Conservation (phyloP, 2,797 vertebrate species). For the Megalops cyprinoides region DNA sequence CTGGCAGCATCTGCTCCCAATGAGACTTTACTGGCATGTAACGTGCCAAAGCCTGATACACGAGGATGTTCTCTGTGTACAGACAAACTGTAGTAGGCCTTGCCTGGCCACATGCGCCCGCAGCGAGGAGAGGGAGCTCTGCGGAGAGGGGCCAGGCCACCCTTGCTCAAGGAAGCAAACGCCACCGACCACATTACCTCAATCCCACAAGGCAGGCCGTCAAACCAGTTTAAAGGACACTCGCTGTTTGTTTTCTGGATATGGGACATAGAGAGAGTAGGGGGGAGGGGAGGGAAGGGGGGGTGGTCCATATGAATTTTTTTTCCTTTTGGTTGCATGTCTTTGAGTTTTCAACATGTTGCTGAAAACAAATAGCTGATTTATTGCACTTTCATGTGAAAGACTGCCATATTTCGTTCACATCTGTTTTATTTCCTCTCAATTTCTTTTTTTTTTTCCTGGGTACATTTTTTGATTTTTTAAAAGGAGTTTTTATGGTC, state of each 20-base stretch:
- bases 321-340: slow-evolving; percentile 24
- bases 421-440: slow-evolving; percentile 37
- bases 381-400: slow-evolving; percentile 37
- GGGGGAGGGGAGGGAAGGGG: slow-evolving; percentile 28
- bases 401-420: slow-evolving; percentile 31
- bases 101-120: slow-evolving; percentile 11
- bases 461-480: slow-evolving; percentile 20
- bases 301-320: slow-evolving; percentile 27
- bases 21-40: slow-evolving; percentile 11
- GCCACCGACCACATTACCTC: slow-evolving; percentile 36
- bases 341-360: slow-evolving; percentile 39
- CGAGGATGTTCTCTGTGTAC: slow-evolving; percentile 28
- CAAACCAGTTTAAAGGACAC: slow-evolving; percentile 40
- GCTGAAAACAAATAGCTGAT: slow-evolving; percentile 41
- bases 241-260: slow-evolving; percentile 41
- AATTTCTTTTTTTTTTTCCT: slow-evolving; percentile 21
- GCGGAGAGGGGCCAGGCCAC: neutral
- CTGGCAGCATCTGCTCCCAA: slow-evolving; percentile 21
- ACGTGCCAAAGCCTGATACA: slow-evolving; percentile 29
- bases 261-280: slow-evolving; percentile 22
- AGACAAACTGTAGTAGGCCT: neutral
- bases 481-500: slow-evolving; percentile 7
- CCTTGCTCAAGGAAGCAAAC: slow-evolving; percentile 37
- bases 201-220: slow-evolving; percentile 36
- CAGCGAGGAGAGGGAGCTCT: neutral